Base-by-base conservation (phyloP, 2,113 vertebrate genomes). In the Globicephala melas region DNA sequence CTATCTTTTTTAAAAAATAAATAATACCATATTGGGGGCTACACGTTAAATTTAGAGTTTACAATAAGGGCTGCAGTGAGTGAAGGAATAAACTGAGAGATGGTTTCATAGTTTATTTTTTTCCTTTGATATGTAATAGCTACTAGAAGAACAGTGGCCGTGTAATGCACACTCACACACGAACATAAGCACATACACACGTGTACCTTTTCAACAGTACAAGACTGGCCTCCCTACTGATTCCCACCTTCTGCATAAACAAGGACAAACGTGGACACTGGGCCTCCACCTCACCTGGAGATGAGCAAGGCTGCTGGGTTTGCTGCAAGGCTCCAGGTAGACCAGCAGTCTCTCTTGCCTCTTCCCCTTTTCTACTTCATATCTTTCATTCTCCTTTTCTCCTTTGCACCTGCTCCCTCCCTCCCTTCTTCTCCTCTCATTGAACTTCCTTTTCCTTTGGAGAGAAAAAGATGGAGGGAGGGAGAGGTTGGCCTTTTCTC, bases 261-360 rank as follows among this genome's bases (percentile, higher is more conserved):
- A 15, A 8, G 26, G 58, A 10, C 80, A 41, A 8, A 12, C 5
- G 0, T 0, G 0, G 28, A 18, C 44, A 55, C 31, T 50, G 8
- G 38, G 70, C 14, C n/a, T 25, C 5, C 5, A 1, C 15, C 31
- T 25, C 44, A 20, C 3, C 14, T 4, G 1, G 25, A 55, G 71
- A 26, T 4, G 14, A 9, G 0, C 2, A 0, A 8, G 1, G 38
- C 50, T 11, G 21, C 18, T 18, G 0, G 47, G 21, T 28, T 12
- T 33, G 1, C 1, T 1, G 10, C 1, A 13, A 33, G 58, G 21
- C 2, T 11, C 62, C 1, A 0, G 58, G 77, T 3, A 0, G 4
- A 21, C 25, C 10, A 31, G 79, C 17, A 28, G 20, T 50, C 68
- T 60, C 58, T 14, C 70, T 10, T 23, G 36, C 53, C 33, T 5